A percentile compares a stretch with the other conserved stretches of the same genome.
Conservation (phyloP, 2,113 vertebrate species). For the Notothenia rossii region DNA sequence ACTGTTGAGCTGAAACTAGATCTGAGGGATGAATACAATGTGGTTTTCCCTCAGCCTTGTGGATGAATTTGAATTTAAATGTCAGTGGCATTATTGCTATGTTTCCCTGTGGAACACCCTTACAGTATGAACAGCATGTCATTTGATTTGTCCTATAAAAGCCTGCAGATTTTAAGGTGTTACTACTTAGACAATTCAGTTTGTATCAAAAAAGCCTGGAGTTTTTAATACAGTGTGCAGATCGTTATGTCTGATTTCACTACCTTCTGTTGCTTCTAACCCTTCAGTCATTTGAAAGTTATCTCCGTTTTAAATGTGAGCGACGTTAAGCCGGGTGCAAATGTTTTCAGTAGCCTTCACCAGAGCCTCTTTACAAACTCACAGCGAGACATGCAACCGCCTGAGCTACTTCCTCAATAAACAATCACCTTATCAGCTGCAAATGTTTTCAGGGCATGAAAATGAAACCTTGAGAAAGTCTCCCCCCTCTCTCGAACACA, state of each 20-base stretch:
- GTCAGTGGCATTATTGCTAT: neutral
- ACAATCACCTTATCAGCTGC: conserved; percentile 51
- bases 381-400: neutral
- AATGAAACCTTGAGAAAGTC: conserved; percentile 42
- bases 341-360: conserved; percentile 20
- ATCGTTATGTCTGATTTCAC: too few relatives aligned
- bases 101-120: conserved; percentile 6
- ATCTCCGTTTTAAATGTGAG: too few relatives aligned
- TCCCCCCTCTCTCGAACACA: neutral
- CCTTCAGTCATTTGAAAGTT: too few relatives aligned
- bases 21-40: too few relatives aligned
- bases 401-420: conserved; percentile 31
- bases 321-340: neutral
- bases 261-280: too few relatives aligned
- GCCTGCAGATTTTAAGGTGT: neutral
- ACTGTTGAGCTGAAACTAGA: too few relatives aligned
- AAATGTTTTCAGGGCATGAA: conserved; percentile 41
- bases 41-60: neutral
- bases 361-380: neutral
- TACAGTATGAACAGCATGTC: neutral
- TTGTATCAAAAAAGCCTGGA: too few relatives aligned
- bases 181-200: neutral
- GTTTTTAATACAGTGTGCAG: too few relatives aligned
- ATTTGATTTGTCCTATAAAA: conserved; percentile 16
- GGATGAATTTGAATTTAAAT: conserved; percentile 8